Conservation (phyloP, 2,888 invertebrate genomes). For the Melinopterus prodromus region DNA sequence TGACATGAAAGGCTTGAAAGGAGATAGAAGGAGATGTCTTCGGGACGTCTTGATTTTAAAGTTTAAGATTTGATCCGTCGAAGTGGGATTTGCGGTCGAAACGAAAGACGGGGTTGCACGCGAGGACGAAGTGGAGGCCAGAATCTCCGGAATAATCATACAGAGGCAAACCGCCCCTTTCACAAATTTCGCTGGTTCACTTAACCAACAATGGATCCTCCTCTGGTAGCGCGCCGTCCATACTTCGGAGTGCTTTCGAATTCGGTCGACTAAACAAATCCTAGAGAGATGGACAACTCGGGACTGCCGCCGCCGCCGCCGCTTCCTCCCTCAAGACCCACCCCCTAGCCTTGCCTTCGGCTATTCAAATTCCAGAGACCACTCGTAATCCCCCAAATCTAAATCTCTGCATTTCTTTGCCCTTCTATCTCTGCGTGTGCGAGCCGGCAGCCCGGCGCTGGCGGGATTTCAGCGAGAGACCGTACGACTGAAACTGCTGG, state of each 20-base stretch:
- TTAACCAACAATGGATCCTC: constrained; percentile 24
- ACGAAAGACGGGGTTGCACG: background rate
- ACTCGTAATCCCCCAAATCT: background rate
- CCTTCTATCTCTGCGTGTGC: background rate
- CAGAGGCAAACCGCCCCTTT: constrained; percentile 17
- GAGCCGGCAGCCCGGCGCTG: background rate
- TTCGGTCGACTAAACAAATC: constrained; percentile 27
- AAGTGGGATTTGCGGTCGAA: background rate
- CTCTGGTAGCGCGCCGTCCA: background rate
- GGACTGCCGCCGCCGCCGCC: background rate
- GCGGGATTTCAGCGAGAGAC: background rate
- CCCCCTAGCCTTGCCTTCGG: background rate
- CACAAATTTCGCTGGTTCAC: constrained; percentile 23
- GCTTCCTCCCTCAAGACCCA: background rate
- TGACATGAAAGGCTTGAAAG: no score
- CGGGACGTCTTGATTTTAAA: background rate
- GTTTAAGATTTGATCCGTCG: background rate
- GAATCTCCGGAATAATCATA: constrained; percentile 4
- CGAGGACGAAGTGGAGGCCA: background rate
- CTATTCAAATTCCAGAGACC: constrained; percentile 4
- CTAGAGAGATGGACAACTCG: constrained; percentile 5
- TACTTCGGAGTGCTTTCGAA: constrained; percentile 23
- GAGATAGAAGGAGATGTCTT: no score
- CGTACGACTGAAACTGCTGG: background rate
- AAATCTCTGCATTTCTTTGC: background rate